A percentile compares a stretch with the other conserved stretches of the same genome.
Evolutionary conservation across 2,113 vertebrate species (phyloP).

Genomic region (Hyperopisus bebe): DNA sequence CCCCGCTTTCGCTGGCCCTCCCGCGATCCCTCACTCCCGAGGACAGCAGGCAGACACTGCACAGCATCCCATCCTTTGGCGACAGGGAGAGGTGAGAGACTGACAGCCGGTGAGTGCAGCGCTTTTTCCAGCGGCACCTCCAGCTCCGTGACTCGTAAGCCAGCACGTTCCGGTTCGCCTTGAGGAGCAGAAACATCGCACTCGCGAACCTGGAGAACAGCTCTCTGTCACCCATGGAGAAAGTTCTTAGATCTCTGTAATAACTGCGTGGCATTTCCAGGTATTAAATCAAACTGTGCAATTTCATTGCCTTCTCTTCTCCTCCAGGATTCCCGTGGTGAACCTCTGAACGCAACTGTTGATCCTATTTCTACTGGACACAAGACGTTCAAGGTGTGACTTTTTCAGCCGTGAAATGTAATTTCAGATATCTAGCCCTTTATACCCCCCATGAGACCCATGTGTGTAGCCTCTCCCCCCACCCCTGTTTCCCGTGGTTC

Average conservation of each 20-base stretch:
- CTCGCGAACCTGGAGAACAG: not conserved
- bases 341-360: constrained; percentile 62
- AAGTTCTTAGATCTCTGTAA: not conserved
- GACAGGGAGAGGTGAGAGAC: constrained; percentile 70
- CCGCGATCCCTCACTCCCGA: constrained; percentile 61
- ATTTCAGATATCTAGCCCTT: constrained; percentile 50
- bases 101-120: constrained; percentile 9
- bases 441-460: constrained; percentile 35
- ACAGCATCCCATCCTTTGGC: constrained; percentile 64
- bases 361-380: constrained; percentile 48
- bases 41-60: constrained; percentile 68
- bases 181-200: not conserved
- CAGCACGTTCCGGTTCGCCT: not conserved
- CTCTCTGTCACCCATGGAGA: not conserved
- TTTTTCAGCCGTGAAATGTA: constrained; percentile 55
- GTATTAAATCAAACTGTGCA: not conserved
- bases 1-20: constrained; percentile 62
- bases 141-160: not conserved
- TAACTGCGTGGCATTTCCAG: not conserved
- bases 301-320: constrained; percentile 23
- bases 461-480: constrained; percentile 36
- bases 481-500: constrained; percentile 31
- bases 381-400: constrained; percentile 41
- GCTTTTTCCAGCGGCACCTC: not conserved
- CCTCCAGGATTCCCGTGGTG: constrained; percentile 67